These are phyloP conservation scores for Schizopygopsis pylzovi DNA, from an alignment of 2,797 vertebrate species.

Conservation along the genomic window DNA sequence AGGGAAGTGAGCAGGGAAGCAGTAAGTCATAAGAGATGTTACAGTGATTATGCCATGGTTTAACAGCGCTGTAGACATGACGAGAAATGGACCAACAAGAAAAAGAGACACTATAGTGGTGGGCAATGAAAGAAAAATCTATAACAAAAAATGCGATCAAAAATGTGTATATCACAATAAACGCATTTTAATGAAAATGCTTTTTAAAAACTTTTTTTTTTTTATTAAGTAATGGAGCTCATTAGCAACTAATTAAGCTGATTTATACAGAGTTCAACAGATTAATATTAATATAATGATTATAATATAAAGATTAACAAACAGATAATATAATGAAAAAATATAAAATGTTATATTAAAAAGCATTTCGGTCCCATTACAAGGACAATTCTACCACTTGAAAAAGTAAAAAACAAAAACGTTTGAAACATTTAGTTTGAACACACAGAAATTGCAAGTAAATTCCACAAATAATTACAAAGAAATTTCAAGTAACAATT, in stretches of 20 bases:
- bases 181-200: neutral
- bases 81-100: neutral
- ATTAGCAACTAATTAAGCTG: neutral
- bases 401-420: too few species aligned
- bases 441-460: neutral
- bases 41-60: conserved; percentile 3
- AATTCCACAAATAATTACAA: neutral
- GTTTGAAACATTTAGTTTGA: neutral
- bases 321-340: neutral
- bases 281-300: neutral
- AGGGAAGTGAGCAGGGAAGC: neutral
- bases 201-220: neutral
- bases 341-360: neutral
- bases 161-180: neutral
- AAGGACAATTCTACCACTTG: neutral
- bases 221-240: neutral
- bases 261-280: neutral
- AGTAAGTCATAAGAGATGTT: neutral
- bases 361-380: neutral
- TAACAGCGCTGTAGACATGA: neutral
- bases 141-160: neutral
- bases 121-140: neutral
- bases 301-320: neutral
- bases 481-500: neutral
- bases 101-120: neutral